Evolutionary conservation across 1,140 invertebrate genomes (phyloP), one percentile per base, ranked within the genome.

Genomic region (Hylaeus anthracinus): DNA sequence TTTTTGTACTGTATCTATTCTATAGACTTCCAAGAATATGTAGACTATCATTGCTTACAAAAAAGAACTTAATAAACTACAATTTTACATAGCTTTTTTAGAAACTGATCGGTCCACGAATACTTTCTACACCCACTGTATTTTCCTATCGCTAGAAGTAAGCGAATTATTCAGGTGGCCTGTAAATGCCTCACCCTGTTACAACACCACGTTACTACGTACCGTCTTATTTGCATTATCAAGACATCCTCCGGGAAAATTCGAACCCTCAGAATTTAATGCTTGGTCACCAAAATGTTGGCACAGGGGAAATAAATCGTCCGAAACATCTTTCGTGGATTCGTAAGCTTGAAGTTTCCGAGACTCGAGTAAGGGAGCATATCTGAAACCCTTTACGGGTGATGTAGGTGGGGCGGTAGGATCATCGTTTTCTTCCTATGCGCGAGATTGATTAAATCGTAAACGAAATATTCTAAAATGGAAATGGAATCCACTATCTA

Each of bases 311-410:
- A 41, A 41, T 39, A 43, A 26, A 55, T 53, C 12, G 15, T 64
- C 67, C 12, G 61, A 5, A 26, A 73, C 48, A 6, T 73, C n/a
- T 60, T 6, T 2, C 2, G 58, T 12, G 8, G 10, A 53, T 66
- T 43, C 53, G 15, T 14, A 48, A 10, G 39, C 48, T 37, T 41
- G 14, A 8, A 5, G 51, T 72, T 45, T 65, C 8, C 0, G 1
- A 26, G 41, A 15, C 64, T 81, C 69, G 43, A 69, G 37, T 48
- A 81, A 72, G 60, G 51, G 64, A 37, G 63, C 53, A 43, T 84
- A 81, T 71, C 60, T 73, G 10, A 66, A 58, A 37, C 12, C 26
- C n/a, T 9, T 39, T 5, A 51, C 39, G 0, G 60, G 14, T 8
- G 65, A 70, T 2, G 39, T 10, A 64, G 64, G n/a, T 5, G 69